Conservation (phyloP, 2,113 vertebrate species). For the Nycticebus coucang region DNA sequence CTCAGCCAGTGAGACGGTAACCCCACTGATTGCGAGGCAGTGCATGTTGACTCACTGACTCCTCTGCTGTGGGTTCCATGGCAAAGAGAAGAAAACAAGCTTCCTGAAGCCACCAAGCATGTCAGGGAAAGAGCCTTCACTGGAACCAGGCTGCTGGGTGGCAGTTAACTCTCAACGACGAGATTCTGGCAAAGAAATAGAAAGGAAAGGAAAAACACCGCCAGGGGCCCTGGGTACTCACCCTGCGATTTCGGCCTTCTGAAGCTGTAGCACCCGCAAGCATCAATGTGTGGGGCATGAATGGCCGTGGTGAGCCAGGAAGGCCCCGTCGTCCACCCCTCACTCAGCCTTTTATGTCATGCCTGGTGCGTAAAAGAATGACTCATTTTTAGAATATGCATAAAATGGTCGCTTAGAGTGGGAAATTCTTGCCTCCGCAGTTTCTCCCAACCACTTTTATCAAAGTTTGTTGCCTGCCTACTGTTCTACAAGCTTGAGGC, state of each 20-base stretch:
- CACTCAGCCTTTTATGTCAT: fast-evolving
- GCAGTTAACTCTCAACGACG: not conserved
- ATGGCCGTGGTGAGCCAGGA: fast-evolving
- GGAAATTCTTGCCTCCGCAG: not conserved
- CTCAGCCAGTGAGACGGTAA: not conserved
- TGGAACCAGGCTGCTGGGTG: not conserved
- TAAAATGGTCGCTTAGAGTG: not conserved
- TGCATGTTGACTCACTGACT: not conserved
- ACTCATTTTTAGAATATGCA: not conserved
- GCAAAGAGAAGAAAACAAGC: not conserved
- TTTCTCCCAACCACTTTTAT: not conserved
- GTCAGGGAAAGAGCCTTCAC: not conserved
- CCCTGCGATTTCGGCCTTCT: not conserved
- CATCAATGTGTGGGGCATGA: fast-evolving
- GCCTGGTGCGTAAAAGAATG: not conserved
- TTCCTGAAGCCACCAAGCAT: not conserved
- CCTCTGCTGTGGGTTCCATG: not conserved
- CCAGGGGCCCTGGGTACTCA: not conserved
- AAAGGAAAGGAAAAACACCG: not conserved
- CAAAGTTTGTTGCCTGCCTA: not conserved
- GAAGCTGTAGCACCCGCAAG: fast-evolving
- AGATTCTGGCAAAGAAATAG: not conserved
- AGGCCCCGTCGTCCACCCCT: fast-evolving
- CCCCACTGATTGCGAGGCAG: fast-evolving
- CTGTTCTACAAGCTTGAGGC: not conserved